Base-by-base conservation (phyloP, 2,888 invertebrate species). In the Eumerus sabulonum region DNA sequence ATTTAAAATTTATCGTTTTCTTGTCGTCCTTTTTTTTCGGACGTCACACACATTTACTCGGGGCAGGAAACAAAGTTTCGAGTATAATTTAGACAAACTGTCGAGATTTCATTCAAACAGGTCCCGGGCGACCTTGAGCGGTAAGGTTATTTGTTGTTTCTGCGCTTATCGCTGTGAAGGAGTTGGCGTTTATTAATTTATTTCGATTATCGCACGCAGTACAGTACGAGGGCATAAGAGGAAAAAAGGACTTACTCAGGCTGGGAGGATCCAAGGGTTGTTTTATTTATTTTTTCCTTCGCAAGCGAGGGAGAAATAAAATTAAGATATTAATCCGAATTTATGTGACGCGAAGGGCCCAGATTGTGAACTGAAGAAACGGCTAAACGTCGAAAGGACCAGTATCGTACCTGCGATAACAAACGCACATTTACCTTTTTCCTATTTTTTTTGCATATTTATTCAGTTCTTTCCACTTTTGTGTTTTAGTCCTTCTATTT, bases 311-410 rank as follows among this genome's bases (percentile, higher is more conserved):
- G 51, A 45, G 51, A 67, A 77, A 38, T 51, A 54, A 76, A 73
- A 73, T 73, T 67, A 73, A 73, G 72, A 56, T 73, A 67, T 77
- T 73, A 77, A 77, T 73, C 77, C 73, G 44, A 73, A 67, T 67
- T 71, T 71, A 71, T 64, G 71, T 17, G 14, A 48, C 70, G 53
- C 60, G 18, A 40, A 70, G 53, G 60, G 53, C 44, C n/a, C 38
- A 40, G 17, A 27, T 14, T 48, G 27, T 57, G 64, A 35, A 57
- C 63, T 38, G 19, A 57, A 51, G 40, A 47, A 47, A 53, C 47
- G 27, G 27, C 27, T 7, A 7, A 27, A 27, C 2, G 27, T 4
- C 27, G 27, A 27, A 27, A 27, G 27, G 51, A 57, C 66, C 38
- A 48, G 45, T 66, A 14, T 27, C 27, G 27, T 73, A 66, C 59